Base-by-base conservation (phyloP, 2,888 invertebrate species). In the Drosophila sordidula region DNA sequence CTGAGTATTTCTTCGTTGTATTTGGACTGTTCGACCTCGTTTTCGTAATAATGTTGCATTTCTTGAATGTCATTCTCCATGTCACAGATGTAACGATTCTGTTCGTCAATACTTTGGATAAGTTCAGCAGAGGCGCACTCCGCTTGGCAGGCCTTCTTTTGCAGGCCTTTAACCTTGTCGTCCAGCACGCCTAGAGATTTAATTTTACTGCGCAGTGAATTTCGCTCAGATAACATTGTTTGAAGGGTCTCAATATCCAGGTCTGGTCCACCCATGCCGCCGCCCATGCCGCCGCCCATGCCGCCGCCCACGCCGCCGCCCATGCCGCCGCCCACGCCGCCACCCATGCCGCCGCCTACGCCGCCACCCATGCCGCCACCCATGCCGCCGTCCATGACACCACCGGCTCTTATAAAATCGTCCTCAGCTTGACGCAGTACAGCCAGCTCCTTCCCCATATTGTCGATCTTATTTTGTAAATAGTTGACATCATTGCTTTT, bases 11-110 rank as follows among this genome's bases (percentile, higher is more conserved):
- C 75, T 32, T 87, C 89, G 29, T 71, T 76, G 16, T 68, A 82
- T 16, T 81, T 83, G 0, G 75, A 55, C n/a, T 78, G 75, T 3
- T 79, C 76, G 8, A 83, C 61, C 65, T 86, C 69, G 6, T 57
- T 65, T 45, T 90, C 90, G 49, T 90, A 90, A 59, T 75, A 87
- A 0, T 71, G 72, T 47, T 90, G 90, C 90, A 90, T 90, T 6
- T 80, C 69, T 26, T 71, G 59, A 66, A 90, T 85, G 45, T 91
- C 86, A 9, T 64, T 54, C 42, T 90, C 80, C 78, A 90, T 78
- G 26, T 79, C 76, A 25, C 51, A 26, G 26, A 91, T 85, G 49
- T 81, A 79, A 6, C 58, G 52, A 4, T 75, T 52, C 49, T 90
- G 79, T 1, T 59, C 63, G 0, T 63, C 55, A 1, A 90, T 51